phyloP scores from a whole-genome alignment of 2,113 vertebrate species.

The Brienomyrus longianalis region DNA sequence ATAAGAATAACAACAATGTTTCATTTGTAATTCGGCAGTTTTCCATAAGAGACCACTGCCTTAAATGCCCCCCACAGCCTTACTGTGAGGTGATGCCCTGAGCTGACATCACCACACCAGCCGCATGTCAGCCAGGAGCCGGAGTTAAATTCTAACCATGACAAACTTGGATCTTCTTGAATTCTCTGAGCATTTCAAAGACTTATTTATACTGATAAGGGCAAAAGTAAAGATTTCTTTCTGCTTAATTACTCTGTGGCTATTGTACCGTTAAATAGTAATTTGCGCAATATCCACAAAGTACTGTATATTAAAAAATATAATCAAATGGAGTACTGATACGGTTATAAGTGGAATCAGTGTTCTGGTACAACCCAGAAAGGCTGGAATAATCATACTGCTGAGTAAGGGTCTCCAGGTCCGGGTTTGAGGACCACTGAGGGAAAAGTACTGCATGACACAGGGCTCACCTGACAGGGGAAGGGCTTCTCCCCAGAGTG shows the following conservation, averaged over 20 bases:
- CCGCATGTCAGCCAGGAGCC: not conserved
- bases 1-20: not conserved
- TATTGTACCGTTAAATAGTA: not conserved
- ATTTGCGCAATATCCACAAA: not conserved
- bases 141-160: not conserved
- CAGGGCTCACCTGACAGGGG: conserved; percentile 80
- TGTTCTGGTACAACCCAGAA: not conserved
- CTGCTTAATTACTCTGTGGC: not conserved
- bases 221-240: not conserved
- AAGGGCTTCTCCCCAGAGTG: conserved; percentile 97
- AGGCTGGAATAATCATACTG: not conserved
- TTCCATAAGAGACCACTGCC: not conserved
- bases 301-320: not conserved
- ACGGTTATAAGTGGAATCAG: not conserved
- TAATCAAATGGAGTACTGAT: not conserved
- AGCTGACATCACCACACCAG: not conserved
- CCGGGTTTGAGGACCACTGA: not conserved
- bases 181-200: not conserved
- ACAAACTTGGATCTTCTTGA: not conserved
- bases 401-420: not conserved
- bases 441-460: not conserved
- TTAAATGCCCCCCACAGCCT: not conserved
- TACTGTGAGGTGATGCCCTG: not conserved
- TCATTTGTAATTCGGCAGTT: not conserved
- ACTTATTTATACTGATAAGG: not conserved